Evolutionary conservation across 1,140 invertebrate species (phyloP).

Genomic region (Hyles vespertilio): DNA sequence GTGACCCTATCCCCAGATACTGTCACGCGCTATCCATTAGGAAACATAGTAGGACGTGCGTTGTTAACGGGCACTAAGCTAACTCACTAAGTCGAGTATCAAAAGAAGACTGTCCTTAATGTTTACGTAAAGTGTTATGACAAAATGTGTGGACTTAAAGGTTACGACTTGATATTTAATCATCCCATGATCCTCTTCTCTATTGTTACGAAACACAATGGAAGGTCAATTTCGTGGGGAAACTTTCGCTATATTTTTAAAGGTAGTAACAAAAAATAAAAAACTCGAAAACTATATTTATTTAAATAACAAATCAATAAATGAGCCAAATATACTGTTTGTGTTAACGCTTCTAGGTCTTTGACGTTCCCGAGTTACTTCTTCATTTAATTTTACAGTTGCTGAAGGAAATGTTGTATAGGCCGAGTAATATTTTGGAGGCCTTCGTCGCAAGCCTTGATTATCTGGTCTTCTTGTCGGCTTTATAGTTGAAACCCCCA

Average conservation of each 20-base stretch:
- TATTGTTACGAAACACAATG: slow-evolving; percentile 12
- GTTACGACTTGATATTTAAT: slow-evolving; percentile 28
- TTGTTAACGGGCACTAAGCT: too few relatives aligned
- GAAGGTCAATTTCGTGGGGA: slow-evolving; percentile 4
- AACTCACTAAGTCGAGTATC: not conserved
- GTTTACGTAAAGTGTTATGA: slow-evolving; percentile 7
- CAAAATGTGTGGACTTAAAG: slow-evolving; percentile 15
- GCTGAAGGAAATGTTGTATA: slow-evolving; percentile 2
- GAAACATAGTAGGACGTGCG: not conserved
- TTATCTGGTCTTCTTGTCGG: slow-evolving; percentile 23
- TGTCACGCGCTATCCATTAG: slow-evolving; percentile 49
- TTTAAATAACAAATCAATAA: slow-evolving; percentile 56
- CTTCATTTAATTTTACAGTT: slow-evolving; percentile 8
- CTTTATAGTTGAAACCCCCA: slow-evolving; percentile 40
- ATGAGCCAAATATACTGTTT: slow-evolving; percentile 41
- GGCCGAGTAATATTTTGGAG: not conserved
- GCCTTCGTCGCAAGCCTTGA: slow-evolving; percentile 11
- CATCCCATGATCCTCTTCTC: slow-evolving; percentile 6
- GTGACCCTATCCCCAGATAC: slow-evolving; percentile 24
- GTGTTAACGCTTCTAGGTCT: slow-evolving; percentile 22
- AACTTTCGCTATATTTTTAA: not conserved
- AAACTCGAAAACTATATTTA: slow-evolving; percentile 21
- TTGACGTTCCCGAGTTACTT: slow-evolving; percentile 16
- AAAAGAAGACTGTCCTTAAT: not conserved
- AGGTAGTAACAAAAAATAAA: slow-evolving; percentile 11